Base-by-base conservation (phyloP, 2,888 invertebrate genomes). In the Drosophila pegasa region DNA sequence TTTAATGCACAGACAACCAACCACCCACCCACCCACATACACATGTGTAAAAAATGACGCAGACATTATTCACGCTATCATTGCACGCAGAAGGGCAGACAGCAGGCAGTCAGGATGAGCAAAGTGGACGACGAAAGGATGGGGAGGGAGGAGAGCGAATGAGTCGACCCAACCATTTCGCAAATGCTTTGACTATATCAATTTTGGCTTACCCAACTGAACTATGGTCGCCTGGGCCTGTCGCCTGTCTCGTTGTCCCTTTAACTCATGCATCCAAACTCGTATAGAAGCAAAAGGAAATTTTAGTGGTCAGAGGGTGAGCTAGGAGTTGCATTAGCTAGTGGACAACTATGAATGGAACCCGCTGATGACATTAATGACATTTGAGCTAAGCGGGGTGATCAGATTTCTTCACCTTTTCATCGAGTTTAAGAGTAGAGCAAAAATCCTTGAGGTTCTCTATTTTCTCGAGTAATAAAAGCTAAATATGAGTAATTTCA, bases 61-160 rank as follows among this genome's bases (percentile, higher is more conserved):
- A 80, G 75, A 88, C 89, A 87, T 87, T 87, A 87, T 87, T 88
- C 87, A 87, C 87, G 88, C 85, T 85, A 88, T 87, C 87, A 86
- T 84, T 81, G 87, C 77, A 63, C 71, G 67, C 67, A 66, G 48
- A 55, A 43, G 37, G 27, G 38, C 59, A 66, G 55, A 56, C 25
- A 48, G 31, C 29, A 25, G 35, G 20, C 43, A 37, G 18, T 29
- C 33, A 56, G 43, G 43, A 40, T 20, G 40, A 59, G 51, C 38
- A 60, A 20, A 45, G 10, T 10, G 18, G 38, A 16, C 18, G 37
- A 3, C 7, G 14, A 16, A 29, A 8, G 18, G 33, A 12, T 22
- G 31, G 16, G 22, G 9, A 33, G 29, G 33, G 37, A 3, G 14
- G 29, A 12, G 20, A 37, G 25, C n/a, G n/a, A n/a, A n/a, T 41